Conservation (phyloP, 2,797 vertebrate genomes). For the Lepus oiostolus region DNA sequence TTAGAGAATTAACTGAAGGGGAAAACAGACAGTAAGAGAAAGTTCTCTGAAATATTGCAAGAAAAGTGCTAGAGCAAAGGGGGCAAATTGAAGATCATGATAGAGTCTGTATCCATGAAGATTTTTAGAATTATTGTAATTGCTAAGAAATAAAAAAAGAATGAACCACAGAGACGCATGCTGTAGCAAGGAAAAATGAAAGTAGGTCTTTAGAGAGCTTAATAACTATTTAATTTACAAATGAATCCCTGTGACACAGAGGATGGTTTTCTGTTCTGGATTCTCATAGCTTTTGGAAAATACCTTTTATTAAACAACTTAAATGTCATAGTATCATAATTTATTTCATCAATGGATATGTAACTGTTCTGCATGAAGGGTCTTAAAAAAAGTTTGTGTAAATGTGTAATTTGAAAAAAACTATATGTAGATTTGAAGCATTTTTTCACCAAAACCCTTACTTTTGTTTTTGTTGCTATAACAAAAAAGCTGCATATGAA, state of each 20-base stretch:
- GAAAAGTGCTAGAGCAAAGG: not conserved
- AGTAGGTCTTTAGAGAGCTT: not conserved
- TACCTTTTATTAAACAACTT: not conserved
- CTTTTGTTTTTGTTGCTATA: no score
- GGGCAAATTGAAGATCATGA: not conserved
- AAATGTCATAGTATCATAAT: not conserved
- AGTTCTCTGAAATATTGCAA: not conserved
- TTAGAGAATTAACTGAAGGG: not conserved
- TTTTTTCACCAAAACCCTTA: no score
- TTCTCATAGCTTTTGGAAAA: not conserved
- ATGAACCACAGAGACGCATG: not conserved
- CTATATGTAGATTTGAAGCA: no score
- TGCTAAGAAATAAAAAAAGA: not conserved
- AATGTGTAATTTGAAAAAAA: no score
- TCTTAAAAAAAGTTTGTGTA: no score
- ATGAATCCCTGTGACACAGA: not conserved
- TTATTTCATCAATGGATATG: not conserved
- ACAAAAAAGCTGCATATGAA: no score
- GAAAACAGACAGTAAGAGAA: not conserved
- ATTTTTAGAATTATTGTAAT: slow-evolving; percentile 1
- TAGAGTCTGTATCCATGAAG: not conserved
- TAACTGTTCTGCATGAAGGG: not conserved
- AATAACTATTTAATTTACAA: not conserved
- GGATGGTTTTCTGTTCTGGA: not conserved
- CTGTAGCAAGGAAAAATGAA: not conserved